Conservation (phyloP, 2,888 invertebrate genomes). For the Cyclophora albipunctata region DNA sequence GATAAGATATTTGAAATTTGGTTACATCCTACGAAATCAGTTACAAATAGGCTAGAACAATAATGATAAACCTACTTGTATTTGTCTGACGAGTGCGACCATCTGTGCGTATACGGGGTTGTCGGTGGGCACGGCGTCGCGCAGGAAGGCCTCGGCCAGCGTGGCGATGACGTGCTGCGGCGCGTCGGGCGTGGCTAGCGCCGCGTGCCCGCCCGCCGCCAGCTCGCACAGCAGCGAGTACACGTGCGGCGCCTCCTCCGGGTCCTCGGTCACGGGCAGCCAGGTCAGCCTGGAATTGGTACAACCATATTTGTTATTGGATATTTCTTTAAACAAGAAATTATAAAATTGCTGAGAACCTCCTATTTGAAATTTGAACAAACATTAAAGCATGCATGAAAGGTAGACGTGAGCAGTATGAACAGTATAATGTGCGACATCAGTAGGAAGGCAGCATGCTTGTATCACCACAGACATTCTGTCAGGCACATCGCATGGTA, state of each 20-base stretch:
- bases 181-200: conserved; percentile 90
- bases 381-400: no score
- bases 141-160: conserved; percentile 91
- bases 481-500: no score
- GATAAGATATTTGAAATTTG: no score
- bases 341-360: no score
- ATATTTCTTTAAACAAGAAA: no score
- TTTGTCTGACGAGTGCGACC: conserved; percentile 88
- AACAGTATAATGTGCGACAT: no score
- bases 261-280: conserved; percentile 97
- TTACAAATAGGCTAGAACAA: no score
- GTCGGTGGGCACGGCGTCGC: conserved; percentile 86
- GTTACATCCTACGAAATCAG: no score
- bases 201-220: conserved; percentile 91
- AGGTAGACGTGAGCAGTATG: no score
- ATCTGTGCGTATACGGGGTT: conserved; percentile 86
- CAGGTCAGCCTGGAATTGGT: conserved; percentile 81
- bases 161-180: conserved; percentile 90
- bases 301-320: neutral
- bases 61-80: conserved; percentile 77
- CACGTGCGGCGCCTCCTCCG: conserved; percentile 96
- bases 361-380: no score
- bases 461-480: no score
- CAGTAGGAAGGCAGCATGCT: no score
- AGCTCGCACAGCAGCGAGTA: conserved; percentile 97